These are phyloP conservation scores for Gobiocypris rarus DNA, from an alignment of 2,113 vertebrate genomes.

Conservation along the genomic window DNA sequence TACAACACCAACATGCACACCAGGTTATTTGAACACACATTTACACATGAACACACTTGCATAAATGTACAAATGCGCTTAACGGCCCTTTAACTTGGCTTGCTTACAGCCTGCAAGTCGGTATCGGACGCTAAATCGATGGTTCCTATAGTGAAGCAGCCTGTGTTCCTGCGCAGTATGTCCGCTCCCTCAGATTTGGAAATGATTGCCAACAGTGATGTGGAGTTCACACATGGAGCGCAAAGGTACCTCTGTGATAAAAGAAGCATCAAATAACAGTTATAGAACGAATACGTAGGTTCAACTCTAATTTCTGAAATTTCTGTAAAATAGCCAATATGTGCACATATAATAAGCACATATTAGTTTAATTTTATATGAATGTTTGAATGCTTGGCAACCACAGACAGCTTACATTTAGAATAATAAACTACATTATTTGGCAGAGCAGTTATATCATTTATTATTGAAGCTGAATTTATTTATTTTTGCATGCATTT, in stretches of 20 bases:
- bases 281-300: background rate
- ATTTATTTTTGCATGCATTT: background rate
- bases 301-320: background rate
- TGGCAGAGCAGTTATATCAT: background rate
- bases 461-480: background rate
- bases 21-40: constrained; percentile 67
- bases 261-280: background rate
- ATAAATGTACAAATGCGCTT: background rate
- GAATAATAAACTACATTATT: background rate
- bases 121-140: constrained; percentile 90
- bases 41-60: background rate
- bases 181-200: constrained; percentile 97
- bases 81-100: background rate
- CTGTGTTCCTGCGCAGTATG: constrained; percentile 96
- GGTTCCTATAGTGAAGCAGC: constrained; percentile 87
- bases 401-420: background rate
- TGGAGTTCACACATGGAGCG: constrained; percentile 89
- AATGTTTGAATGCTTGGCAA: background rate
- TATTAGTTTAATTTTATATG: background rate
- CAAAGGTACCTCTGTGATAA: constrained; percentile 78
- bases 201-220: constrained; percentile 95
- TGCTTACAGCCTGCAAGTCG: constrained; percentile 86
- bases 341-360: background rate
- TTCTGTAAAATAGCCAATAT: background rate
- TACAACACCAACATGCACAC: constrained; percentile 88